Base-by-base conservation (phyloP, 2,888 invertebrate genomes). In the Lepidocyrtoides sp. region DNA sequence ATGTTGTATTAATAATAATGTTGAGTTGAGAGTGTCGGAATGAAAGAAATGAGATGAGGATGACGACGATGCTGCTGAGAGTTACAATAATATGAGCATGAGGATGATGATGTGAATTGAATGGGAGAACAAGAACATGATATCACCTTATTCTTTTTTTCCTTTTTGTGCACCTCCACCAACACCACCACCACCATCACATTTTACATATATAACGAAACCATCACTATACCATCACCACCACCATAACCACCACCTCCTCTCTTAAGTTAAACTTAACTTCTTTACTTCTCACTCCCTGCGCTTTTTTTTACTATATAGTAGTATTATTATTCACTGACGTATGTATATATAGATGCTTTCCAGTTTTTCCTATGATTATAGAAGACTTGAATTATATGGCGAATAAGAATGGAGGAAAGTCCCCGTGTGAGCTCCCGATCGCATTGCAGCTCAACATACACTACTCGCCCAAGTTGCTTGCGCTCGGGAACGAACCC, bases 391-490 rank as follows among this genome's bases (percentile, higher is more conserved):
- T n/a, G 57, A 36, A 32, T 72, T 17, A 75, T 44, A 63, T 44
- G 32, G 41, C 72, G 48, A 82, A 51, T 14, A 57, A 32, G 75
- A 26, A 20, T 48, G 75, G 79, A 90, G 85, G 90, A 90, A 90
- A 90, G 90, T 90, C 90, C 90, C 90, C 84, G 77, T 84, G 83
- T 51, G 83, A 7, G 79, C 79, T 85, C 90, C 90, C 79, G 90
- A 54, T 90, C 90, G 60, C 84, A 90, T 75, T 90, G 79, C 77
- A 90, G 69, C 90, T 90, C 90, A 90, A 90, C 90, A 90, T 90
- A 79, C 79, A 90, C 90, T 90, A 90, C 90, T 90, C 90, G 84
- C 90, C 90, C 90, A 90, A 85, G 32, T 90, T 36, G 48, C 51
- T 63, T 77, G 57, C 14, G 83, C 90, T 84, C 77, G 77, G 54